Evolutionary conservation across 2,888 invertebrate species (phyloP).

Genomic region (Plagiodera versicolora): DNA sequence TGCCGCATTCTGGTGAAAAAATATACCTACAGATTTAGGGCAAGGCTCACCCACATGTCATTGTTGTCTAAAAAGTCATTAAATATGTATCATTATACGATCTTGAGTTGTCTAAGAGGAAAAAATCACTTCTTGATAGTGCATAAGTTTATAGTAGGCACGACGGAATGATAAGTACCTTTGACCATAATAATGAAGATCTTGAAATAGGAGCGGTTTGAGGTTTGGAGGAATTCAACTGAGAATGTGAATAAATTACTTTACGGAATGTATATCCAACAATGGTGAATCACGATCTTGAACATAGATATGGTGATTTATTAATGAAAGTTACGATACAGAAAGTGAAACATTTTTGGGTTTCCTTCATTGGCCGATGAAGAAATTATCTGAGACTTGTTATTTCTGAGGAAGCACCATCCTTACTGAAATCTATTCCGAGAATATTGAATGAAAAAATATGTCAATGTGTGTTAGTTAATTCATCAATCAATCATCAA

Average conservation of each 20-base stretch:
- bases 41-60: conserved; percentile 27
- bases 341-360: too few species aligned
- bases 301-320: too few species aligned
- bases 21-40: conserved; percentile 17
- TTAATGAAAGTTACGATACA: background rate
- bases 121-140: conserved; percentile 13
- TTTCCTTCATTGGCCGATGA: too few species aligned
- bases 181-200: conserved; percentile 9
- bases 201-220: conserved; percentile 9
- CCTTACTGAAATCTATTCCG: too few species aligned
- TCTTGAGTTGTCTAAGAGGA: conserved; percentile 10
- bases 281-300: too few species aligned
- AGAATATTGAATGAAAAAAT: too few species aligned
- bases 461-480: too few species aligned
- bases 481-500: too few species aligned
- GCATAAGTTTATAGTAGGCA: conserved; percentile 3
- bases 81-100: conserved; percentile 25
- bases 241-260: background rate
- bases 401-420: too few species aligned
- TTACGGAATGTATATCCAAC: too few species aligned
- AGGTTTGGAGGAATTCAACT: conserved; percentile 1
- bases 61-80: conserved; percentile 29
- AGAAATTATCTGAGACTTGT: too few species aligned
- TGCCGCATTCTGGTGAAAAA: background rate
- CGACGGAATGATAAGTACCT: conserved; percentile 13